Percentiles rank a stretch among this genome's conserved stretches.
These are phyloP conservation scores for Sarcophaga peregrina DNA, from an alignment of 1,140 invertebrate genomes.

Conservation along the genomic window DNA sequence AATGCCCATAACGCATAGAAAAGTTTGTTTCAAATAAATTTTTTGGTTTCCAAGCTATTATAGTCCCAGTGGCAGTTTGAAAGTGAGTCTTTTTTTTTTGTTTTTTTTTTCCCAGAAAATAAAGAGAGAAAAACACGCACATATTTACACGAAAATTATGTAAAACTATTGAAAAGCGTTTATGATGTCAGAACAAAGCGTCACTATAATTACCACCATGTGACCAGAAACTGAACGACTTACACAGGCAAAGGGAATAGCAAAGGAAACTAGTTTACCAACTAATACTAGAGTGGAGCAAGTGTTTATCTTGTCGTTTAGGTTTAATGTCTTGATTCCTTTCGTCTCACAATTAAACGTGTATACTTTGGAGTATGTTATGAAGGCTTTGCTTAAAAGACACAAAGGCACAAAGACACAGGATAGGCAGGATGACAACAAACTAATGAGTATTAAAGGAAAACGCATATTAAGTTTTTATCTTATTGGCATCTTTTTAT, in stretches of 20 bases:
- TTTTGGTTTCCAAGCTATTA: neutral
- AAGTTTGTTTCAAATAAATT: neutral
- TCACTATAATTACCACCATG: conserved; percentile 23
- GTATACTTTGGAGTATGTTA: neutral
- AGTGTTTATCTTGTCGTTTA: neutral
- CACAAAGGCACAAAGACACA: neutral
- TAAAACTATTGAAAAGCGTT: conserved; percentile 17
- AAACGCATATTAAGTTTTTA: conserved; percentile 28
- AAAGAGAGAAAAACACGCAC: neutral
- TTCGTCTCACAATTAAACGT: neutral
- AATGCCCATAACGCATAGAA: no score
- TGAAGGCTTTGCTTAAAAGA: neutral
- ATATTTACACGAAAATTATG: neutral
- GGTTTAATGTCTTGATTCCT: neutral
- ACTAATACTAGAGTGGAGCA: neutral
- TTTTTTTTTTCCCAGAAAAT: neutral
- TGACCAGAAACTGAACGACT: conserved; percentile 19
- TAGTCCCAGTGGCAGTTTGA: neutral
- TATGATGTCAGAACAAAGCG: conserved; percentile 2
- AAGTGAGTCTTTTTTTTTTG: no score
- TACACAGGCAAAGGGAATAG: neutral
- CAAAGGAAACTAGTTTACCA: neutral
- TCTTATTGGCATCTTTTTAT: conserved; percentile 35
- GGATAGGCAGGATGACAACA: neutral
- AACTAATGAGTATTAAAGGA: conserved; percentile 40